Conservation (phyloP, 2,113 vertebrate genomes). For the Thalassarche chlororhynchos region DNA sequence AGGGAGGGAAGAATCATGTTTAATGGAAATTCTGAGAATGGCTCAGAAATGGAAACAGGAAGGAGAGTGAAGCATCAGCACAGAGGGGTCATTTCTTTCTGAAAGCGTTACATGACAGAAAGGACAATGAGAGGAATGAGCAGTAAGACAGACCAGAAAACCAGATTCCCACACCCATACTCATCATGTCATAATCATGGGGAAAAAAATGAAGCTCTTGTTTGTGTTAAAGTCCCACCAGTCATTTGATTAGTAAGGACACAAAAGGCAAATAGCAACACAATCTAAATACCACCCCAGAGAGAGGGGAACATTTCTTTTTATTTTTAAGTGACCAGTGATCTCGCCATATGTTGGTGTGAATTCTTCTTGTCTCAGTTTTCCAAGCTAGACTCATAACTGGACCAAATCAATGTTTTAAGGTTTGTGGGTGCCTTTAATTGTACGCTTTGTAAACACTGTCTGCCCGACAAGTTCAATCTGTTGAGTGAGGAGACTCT, state of each 20-base stretch:
- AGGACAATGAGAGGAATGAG: neutral
- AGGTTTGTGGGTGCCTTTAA: neutral
- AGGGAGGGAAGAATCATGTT: neutral
- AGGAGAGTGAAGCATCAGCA: neutral
- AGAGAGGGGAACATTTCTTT: neutral
- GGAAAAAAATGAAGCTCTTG: neutral
- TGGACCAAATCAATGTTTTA: neutral
- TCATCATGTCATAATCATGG: neutral
- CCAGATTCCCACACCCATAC: neutral
- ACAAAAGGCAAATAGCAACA: neutral
- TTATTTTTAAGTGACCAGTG: neutral
- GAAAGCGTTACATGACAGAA: neutral
- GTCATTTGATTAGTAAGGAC: neutral
- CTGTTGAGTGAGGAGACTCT: neutral
- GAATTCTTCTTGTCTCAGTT: neutral
- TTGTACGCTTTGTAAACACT: neutral
- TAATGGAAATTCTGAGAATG: neutral
- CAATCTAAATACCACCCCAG: neutral
- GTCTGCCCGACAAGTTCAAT: neutral
- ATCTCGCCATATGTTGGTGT: neutral
- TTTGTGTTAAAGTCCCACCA: neutral
- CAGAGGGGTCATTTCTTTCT: neutral
- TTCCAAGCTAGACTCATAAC: neutral
- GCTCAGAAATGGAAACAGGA: neutral
- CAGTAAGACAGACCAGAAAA: neutral